Evolutionary conservation across 2,888 invertebrate species (phyloP), one percentile per base, ranked within the genome.

Genomic region (Dynastes grantii): DNA sequence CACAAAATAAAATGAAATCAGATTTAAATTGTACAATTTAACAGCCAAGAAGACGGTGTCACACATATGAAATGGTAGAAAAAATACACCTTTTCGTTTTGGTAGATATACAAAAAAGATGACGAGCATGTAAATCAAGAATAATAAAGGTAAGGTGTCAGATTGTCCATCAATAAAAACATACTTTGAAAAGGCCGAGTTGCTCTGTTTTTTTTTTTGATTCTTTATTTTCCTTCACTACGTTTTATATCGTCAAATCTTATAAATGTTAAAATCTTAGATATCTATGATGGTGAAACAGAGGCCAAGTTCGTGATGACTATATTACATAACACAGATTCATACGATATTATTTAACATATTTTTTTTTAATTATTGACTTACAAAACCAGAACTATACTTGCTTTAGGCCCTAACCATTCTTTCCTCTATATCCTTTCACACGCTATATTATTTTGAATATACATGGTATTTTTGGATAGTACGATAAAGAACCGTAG

Each of bases 301-400:
- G 78, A 77, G 80, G 80, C 76, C 80, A 79, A 80, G 51, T 77
- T 80, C 80, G 80, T 80, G 80, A 80, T 65, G 51, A 67, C 22
- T 55, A 65, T 76, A 67, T 80, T 80, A 80, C 80, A 77, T 79
- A 80, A 80, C 78, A 22, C 78, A n/a, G 76, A 76, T 78, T 55
- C 77, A 77, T 76, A 37, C 40, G 80, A 80, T 79, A 80, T 80
- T 78, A 80, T 78, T 78, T 78, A 78, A 78, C 78, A 78, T 78
- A 78, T 68, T 76, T 49, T 71, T 73, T 80, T 80, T 80, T 80
- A 80, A 80, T 80, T 80, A 78, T 70, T 61, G 71, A 76, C 80
- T 80, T 78, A 80, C 80, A 80, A 76, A 80, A 78, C 64, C 78
- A 71, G 78, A 73, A 64, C 73, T 73, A 73, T 73, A 61, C 11